Evolutionary conservation across 2,113 vertebrate species (phyloP).

Genomic region (Stercorarius parasiticus): DNA sequence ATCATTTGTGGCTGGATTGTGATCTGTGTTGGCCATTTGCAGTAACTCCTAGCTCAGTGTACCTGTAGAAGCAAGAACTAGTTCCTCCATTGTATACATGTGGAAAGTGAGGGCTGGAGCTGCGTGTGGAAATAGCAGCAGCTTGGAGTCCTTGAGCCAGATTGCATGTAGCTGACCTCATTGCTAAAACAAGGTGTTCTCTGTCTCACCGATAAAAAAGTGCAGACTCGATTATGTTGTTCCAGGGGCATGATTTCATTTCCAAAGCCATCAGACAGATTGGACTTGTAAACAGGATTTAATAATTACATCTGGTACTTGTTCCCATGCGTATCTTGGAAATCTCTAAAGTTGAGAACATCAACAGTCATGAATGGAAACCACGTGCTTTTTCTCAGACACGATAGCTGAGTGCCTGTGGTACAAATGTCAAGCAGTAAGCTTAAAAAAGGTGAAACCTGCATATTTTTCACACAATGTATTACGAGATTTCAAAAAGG

Average conservation of each 20-base stretch:
- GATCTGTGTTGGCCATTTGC: not conserved
- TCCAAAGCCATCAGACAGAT: not conserved
- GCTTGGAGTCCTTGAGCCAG: not conserved
- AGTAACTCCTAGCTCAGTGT: not conserved
- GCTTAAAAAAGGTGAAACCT: not conserved
- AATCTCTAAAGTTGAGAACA: not conserved
- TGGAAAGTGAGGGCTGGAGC: not conserved
- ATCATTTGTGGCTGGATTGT: not conserved
- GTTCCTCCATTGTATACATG: too few species aligned
- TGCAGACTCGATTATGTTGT: not conserved
- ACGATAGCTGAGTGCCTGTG: not conserved
- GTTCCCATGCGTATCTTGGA: not conserved
- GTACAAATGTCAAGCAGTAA: not conserved
- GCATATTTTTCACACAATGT: accelerated
- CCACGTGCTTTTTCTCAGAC: not conserved
- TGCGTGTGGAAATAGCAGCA: not conserved
- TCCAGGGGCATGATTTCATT: not conserved
- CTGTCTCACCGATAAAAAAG: not conserved
- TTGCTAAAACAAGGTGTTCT: not conserved
- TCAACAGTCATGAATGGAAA: not conserved
- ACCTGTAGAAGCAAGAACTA: not conserved
- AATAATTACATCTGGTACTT: not conserved
- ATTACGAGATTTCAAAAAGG: not conserved
- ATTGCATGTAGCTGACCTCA: not conserved
- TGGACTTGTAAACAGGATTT: not conserved